Conservation (phyloP, 2,113 vertebrate genomes). For the Ophthalmolycus amberensis region DNA sequence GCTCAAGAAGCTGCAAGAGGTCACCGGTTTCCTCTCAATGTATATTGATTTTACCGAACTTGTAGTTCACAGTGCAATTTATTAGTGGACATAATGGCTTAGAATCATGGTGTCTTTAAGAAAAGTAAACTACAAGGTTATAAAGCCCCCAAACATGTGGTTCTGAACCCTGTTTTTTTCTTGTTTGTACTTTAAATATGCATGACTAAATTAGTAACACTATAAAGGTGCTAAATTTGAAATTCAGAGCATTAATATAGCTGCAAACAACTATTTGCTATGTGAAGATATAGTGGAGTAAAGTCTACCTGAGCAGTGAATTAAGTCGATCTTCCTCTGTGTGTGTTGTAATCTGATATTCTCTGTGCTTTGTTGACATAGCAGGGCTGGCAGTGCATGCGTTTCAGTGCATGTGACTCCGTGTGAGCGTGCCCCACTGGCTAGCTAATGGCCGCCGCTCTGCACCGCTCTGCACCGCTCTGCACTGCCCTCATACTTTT, state of each 20-base stretch:
- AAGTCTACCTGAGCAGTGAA: background rate
- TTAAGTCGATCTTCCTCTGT: background rate
- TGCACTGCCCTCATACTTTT: too few species aligned
- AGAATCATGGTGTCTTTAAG: too few species aligned
- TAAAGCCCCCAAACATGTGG: background rate
- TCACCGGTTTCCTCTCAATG: background rate
- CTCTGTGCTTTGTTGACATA: too few species aligned
- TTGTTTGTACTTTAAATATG: background rate
- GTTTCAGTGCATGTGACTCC: too few species aligned
- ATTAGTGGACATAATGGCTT: background rate
- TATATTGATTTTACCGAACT: background rate
- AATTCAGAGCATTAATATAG: too few species aligned
- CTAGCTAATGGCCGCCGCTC: too few species aligned
- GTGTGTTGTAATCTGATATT: background rate
- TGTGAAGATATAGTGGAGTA: background rate
- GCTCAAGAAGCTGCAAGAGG: constrained; percentile 8
- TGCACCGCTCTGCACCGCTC: too few species aligned
- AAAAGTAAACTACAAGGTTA: background rate
- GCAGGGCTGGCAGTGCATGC: too few species aligned
- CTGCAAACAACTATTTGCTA: background rate
- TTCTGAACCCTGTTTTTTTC: too few species aligned
- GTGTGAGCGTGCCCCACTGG: too few species aligned
- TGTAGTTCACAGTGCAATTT: background rate
- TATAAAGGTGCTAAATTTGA: too few species aligned
- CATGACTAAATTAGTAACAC: background rate